Percentiles rank a stretch among this genome's conserved stretches.
These are phyloP conservation scores for Cistogaster globosa DNA, from an alignment of 2,888 invertebrate species.

Conservation along the genomic window DNA sequence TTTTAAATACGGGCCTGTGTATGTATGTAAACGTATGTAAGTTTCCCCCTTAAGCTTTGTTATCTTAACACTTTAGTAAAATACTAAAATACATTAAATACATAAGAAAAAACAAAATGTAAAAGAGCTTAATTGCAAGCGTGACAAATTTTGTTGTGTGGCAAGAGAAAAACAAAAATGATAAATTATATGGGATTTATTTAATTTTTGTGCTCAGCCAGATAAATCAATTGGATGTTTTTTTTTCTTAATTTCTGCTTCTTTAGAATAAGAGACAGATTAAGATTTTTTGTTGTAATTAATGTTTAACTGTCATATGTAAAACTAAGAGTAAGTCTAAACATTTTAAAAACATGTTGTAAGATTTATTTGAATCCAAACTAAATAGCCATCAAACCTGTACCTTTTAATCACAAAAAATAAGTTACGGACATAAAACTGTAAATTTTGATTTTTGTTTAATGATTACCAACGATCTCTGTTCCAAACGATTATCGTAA, in stretches of 20 bases:
- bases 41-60: constrained; percentile 54
- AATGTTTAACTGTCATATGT: constrained; percentile 17
- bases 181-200: constrained; percentile 68
- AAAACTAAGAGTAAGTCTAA: not conserved
- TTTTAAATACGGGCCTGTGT: constrained; percentile 3
- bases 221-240: constrained; percentile 51
- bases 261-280: constrained; percentile 1
- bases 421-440: no score
- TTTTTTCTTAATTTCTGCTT: constrained; percentile 7
- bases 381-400: not conserved
- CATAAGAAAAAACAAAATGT: constrained; percentile 1
- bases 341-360: not conserved
- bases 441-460: no score
- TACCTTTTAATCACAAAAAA: no score
- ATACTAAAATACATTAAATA: constrained; percentile 33
- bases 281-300: constrained; percentile 12
- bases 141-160: constrained; percentile 63
- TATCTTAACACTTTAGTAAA: constrained; percentile 69
- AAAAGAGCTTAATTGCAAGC: constrained; percentile 69
- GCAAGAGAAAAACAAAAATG: constrained; percentile 41
- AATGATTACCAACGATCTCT: no score
- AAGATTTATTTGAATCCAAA: not conserved
- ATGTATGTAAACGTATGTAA: not conserved
- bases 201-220: constrained; percentile 52
- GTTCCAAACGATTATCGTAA: no score